Evolutionary conservation across 1,140 invertebrate species (phyloP), one percentile per base, ranked within the genome.

Genomic region (Holotrichia oblita): DNA sequence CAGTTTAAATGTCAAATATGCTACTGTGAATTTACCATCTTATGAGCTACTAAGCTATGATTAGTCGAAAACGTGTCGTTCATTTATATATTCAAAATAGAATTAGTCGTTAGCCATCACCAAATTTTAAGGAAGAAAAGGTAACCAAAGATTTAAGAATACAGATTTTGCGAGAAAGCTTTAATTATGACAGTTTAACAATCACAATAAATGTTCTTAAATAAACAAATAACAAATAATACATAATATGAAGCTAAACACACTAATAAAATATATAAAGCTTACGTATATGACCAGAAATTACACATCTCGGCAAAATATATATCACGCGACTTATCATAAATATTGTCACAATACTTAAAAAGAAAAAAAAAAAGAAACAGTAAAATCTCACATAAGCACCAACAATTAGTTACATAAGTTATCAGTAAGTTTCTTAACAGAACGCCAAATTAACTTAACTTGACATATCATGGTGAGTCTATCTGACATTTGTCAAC

Each of bases 151-250:
- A 72, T 14, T n/a, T n/a, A 64, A 40, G 41, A 69, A 7, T 61
- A 79, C 24, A 77, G 40, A 79, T 77, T 77, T 79, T 69, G 40
- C 55, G 81, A 82, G 77, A 81, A 84, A 84, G 83, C 83, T 81
- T 84, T 84, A 82, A 84, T 82, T 77, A 79, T 79, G 48, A 69
- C 76, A 81, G 80, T 78, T 80, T 80, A 82, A 84, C 81, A 83
- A 80, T 82, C 82, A 84, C 83, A 84, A 84, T 83, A 84, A 82
- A 82, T 82, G 41, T 42, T 55, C 44, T 76, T 76, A 76, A 76
- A 44, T 73, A 73, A 74, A 74, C 73, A 74, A 42, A 55, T 76
- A 76, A 76, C 75, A 76, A 76, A 76, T 69, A 69, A 69, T 69
- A 69, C 6, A 55, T 42, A 40, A 74, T 74, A n/a, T 41, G 14